phyloP scores from a whole-genome alignment of 2,888 invertebrate genomes.

The Orthosia gothica region DNA sequence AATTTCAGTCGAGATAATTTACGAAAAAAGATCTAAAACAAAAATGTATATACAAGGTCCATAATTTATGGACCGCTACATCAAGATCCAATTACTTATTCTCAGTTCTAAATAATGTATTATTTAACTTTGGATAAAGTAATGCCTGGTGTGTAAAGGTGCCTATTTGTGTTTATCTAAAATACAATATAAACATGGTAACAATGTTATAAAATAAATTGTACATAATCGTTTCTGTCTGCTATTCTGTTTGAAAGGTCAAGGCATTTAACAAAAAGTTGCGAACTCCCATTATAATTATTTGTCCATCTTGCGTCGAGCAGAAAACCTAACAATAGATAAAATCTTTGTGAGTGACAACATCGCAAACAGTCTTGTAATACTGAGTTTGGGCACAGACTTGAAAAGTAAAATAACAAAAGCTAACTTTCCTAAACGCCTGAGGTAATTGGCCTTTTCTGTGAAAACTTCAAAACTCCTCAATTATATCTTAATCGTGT shows the following conservation, averaged over 20 bases:
- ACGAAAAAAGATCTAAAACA: no score
- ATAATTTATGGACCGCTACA: constrained; percentile 9
- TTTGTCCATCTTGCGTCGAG: constrained; percentile 27
- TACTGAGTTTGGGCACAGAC: neutral
- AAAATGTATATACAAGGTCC: no score
- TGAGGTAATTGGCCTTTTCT: constrained; percentile 2
- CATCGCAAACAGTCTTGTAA: neutral
- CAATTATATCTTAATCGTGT: no score
- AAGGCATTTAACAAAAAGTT: constrained; percentile 39
- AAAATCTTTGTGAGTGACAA: neutral
- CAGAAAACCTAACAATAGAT: constrained; percentile 32
- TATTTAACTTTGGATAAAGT: neutral
- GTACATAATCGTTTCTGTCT: constrained; percentile 31
- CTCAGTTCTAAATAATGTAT: neutral
- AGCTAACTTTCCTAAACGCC: neutral
- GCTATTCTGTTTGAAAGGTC: constrained; percentile 43
- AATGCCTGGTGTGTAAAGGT: neutral
- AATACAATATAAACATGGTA: constrained; percentile 16
- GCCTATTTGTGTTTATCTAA: neutral
- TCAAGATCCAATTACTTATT: constrained; percentile 10
- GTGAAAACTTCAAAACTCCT: neutral
- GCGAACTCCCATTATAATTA: constrained; percentile 14
- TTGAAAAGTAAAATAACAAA: constrained; percentile 2
- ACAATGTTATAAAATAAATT: constrained; percentile 12
- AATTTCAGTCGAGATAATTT: neutral